Conservation (phyloP, 2,888 invertebrate species). For the Phania funesta region DNA sequence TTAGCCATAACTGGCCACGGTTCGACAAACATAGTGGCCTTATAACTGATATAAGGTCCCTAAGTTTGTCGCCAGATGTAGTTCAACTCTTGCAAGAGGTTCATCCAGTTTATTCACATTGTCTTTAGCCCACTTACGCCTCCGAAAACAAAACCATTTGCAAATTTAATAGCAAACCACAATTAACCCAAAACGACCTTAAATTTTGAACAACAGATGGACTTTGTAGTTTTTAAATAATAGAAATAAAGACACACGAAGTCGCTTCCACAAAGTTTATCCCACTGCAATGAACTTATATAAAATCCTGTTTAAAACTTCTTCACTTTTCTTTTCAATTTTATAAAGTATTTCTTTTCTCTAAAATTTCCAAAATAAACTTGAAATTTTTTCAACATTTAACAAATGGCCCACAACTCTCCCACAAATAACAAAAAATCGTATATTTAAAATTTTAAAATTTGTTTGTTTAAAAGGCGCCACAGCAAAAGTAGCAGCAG, state of each 20-base stretch:
- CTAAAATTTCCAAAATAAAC: conserved; percentile 37
- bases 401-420: conserved; percentile 1
- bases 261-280: conserved; percentile 17
- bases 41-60: too few relatives aligned
- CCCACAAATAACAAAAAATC: neutral
- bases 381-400: conserved; percentile 16
- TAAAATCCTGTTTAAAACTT: conserved; percentile 40
- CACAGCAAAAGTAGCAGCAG: neutral
- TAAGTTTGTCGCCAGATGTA: too few relatives aligned
- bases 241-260: neutral
- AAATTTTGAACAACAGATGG: neutral
- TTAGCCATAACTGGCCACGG: too few relatives aligned
- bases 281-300: conserved; percentile 32
- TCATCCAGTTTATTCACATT: too few relatives aligned
- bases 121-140: too few relatives aligned
- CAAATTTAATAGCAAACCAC: too few relatives aligned
- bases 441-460: neutral
- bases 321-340: conserved; percentile 53
- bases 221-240: neutral
- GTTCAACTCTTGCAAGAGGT: too few relatives aligned
- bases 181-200: too few relatives aligned
- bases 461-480: conserved; percentile 2
- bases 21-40: too few relatives aligned
- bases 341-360: neutral
- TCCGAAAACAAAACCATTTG: too few relatives aligned